Base-by-base conservation (phyloP, 2,113 vertebrate genomes). In the Hemibagrus wyckioides region DNA sequence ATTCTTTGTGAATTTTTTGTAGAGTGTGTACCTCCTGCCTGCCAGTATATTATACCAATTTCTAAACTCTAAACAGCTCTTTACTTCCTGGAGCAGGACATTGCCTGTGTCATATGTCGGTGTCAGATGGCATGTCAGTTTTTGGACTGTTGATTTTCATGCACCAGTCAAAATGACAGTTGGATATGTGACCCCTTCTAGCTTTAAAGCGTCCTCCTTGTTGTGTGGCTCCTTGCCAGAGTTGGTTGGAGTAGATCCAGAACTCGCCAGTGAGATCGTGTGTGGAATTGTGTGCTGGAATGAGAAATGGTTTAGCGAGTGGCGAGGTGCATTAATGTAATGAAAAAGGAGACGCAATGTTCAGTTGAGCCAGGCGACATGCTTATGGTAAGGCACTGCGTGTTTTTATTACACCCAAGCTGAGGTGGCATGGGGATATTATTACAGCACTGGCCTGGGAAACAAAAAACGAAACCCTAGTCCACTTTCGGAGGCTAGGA, bases 401-500 rank as follows among this genome's bases (percentile, higher is more conserved):
- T 88, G 36, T 73, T 91, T 85, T 93, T 92, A 84, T 85, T 90
- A 65, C 71, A 28, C 48, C 77, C 65, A 77, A 63, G 30, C 83
- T 85, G 36, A 83, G 54, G n/a, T 50, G 73, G 81, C 54, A 52
- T 44, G 30, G n/a, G 85, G 88, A 83, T 94, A 91, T 89, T 80
- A 91, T 92, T 92, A 90, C 76, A 87, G 67, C 65, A 48, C 65
- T 83, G 79, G 69, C 77, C 85, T 77, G 75, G 82, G 90, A 86
- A 80, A 86, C 91, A 92, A 92, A n/a, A 94, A 94, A 90, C 59
- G 81, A 92, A 94, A 90, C 91, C 89, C 85, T 75, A 69, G 54
- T 90, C 77, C 84, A 87, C 86, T 91, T 94, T 85, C 90, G 83
- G 86, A 91, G 91, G 91, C 88, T 91, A 91, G 91, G 92, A 93